phyloP scores from a whole-genome alignment of 2,888 invertebrate species.

The Beris chalybata region DNA sequence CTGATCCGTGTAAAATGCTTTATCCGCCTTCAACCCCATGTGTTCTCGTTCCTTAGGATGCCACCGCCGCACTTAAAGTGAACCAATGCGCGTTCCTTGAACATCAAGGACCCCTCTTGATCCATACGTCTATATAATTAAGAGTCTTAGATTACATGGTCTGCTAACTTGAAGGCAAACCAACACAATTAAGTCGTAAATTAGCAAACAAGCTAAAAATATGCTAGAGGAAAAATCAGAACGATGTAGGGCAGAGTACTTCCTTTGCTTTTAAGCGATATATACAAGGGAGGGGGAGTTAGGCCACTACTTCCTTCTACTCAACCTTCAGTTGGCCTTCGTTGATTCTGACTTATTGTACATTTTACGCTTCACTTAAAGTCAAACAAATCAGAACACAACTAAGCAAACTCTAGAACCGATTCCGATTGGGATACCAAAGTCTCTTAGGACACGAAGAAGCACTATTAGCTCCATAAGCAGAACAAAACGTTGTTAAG shows the following conservation, averaged over 20 bases:
- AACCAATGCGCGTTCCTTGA: neutral
- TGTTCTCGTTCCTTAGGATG: neutral
- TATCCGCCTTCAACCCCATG: neutral
- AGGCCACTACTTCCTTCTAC: too few relatives aligned
- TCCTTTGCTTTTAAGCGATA: neutral
- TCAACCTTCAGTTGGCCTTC: too few relatives aligned
- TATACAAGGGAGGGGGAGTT: too few relatives aligned
- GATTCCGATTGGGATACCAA: too few relatives aligned
- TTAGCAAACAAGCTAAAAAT: constrained; percentile 28
- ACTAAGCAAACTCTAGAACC: too few relatives aligned
- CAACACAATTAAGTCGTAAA: constrained; percentile 27
- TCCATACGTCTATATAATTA: constrained; percentile 22
- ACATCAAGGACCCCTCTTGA: constrained; percentile 5
- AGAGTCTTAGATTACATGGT: constrained; percentile 30
- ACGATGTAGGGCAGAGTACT: neutral
- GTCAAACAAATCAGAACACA: constrained; percentile 19
- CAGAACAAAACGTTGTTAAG: too few relatives aligned
- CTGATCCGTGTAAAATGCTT: constrained; percentile 7
- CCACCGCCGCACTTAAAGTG: neutral
- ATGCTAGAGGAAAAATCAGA: neutral
- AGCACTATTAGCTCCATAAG: too few relatives aligned
- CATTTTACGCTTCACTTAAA: constrained; percentile 28
- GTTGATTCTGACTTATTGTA: constrained; percentile 19
- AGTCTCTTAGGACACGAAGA: too few relatives aligned
- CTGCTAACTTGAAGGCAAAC: constrained; percentile 24